These are phyloP conservation scores for Haemorhous mexicanus DNA, from an alignment of 2,113 vertebrate genomes.

Conservation along the genomic window DNA sequence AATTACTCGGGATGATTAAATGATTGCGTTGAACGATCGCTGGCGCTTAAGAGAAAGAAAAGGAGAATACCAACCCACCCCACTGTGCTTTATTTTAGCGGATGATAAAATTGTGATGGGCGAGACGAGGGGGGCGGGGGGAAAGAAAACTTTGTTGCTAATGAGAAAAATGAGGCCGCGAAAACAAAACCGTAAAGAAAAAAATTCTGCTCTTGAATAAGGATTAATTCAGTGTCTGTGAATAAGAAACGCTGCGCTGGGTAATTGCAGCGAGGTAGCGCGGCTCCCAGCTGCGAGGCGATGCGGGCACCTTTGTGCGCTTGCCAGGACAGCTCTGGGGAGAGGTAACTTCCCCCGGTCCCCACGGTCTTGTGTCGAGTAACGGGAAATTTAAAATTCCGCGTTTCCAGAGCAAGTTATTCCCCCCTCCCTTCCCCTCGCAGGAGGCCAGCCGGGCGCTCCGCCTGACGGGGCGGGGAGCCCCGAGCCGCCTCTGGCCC, in stretches of 20 bases:
- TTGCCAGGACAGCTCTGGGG: conserved; percentile 6
- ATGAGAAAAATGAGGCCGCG: conserved; percentile 46
- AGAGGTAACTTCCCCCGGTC: background rate
- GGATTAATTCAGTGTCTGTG: background rate
- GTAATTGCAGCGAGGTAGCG: conserved; percentile 15
- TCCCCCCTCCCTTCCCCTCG: background rate
- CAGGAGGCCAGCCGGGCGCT: background rate
- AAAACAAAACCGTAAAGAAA: conserved; percentile 4
- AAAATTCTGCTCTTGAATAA: background rate
- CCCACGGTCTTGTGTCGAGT: background rate
- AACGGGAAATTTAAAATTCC: background rate
- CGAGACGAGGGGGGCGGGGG: too few relatives aligned
- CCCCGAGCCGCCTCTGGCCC: too few relatives aligned
- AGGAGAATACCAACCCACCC: background rate
- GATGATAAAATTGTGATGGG: background rate
- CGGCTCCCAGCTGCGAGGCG: conserved; percentile 34
- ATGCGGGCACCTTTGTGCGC: background rate
- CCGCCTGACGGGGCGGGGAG: background rate
- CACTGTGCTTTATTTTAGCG: background rate
- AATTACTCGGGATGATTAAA: background rate
- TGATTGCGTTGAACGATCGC: background rate
- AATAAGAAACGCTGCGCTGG: background rate
- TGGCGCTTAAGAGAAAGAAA: background rate
- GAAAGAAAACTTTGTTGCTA: conserved; percentile 43
- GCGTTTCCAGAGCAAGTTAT: background rate